Evolutionary conservation across 2,113 vertebrate species (phyloP).

Genomic region (Chloroceryle aenea): DNA sequence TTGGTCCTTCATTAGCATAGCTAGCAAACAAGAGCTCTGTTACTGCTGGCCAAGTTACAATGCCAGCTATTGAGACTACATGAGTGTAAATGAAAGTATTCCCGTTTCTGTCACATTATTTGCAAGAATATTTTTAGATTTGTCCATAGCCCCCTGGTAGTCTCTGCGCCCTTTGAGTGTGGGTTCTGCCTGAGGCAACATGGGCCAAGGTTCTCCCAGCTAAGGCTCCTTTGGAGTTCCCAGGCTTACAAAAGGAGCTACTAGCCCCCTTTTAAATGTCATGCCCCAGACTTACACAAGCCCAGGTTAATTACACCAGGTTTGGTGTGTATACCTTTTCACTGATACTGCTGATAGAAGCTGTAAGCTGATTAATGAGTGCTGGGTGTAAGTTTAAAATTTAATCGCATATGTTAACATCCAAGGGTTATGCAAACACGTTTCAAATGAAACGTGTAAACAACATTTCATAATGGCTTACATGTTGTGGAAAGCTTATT

Average conservation of each 20-base stretch:
- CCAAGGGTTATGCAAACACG: background rate
- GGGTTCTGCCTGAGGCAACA: background rate
- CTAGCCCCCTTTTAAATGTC: background rate
- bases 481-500: background rate
- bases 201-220: background rate
- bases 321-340: background rate
- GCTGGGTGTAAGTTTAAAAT: background rate
- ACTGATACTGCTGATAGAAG: background rate
- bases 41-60: background rate
- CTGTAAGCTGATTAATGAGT: background rate
- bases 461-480: background rate
- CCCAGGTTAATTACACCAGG: background rate
- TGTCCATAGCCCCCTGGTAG: background rate
- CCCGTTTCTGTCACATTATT: background rate
- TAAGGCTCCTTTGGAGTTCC: background rate
- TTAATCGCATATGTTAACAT: background rate
- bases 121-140: background rate
- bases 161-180: background rate
- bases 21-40: background rate
- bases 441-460: background rate
- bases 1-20: fast-evolving
- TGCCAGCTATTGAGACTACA: fast-evolving
- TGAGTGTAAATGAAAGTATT: background rate
- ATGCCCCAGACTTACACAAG: background rate
- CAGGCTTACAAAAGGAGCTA: background rate